Evolutionary conservation across 2,113 vertebrate genomes (phyloP), one percentile per base, ranked within the genome.

Genomic region (Pycnonotus jocosus): DNA sequence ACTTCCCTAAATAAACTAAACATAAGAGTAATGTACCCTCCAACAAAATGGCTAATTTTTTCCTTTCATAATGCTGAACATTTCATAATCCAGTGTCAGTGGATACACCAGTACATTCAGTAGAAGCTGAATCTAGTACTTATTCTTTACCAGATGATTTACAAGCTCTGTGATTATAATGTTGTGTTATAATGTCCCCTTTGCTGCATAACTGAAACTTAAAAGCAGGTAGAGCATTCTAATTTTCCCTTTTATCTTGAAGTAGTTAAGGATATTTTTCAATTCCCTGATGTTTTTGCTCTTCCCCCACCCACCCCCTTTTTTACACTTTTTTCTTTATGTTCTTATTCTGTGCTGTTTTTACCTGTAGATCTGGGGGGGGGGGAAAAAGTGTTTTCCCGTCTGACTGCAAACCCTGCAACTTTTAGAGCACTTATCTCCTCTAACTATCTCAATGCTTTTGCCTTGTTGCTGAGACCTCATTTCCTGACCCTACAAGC

Each of bases 291-390:
- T 44, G 2, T 37, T 28, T 61, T 45, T 33, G 12, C 21, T 54
- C 12, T 56, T 15, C 2, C 7, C 15, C 19, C 11, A n/a, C 10
- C 28, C 2, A 6, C 2, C 13, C 20, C 23, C 1, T 3, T 10
- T 9, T 14, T 27, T 4, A 22, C 4, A 1, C 11, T 6, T 37
- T 69, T 81, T 65, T 15, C 4, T 50, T 64, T 28, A 45, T 23
- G 18, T 58, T 62, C 18, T 31, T 77, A 45, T 30, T 91, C 30
- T 70, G n/a, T 58, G 23, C 30, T 78, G 6, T n/a, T 88, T 92
- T 85, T 53, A 74, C 19, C 37, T 58, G 10, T 37, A 71, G 42
- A 33, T 85, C 61, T 76, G 27, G 18, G 15, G n/a, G n/a, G n/a
- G n/a, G n/a, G n/a, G n/a, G n/a, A 37, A 15, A 21, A 65, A 37